Evolutionary conservation across 2,797 vertebrate species (phyloP).

Genomic region (Schizopygopsis malacanthus): DNA sequence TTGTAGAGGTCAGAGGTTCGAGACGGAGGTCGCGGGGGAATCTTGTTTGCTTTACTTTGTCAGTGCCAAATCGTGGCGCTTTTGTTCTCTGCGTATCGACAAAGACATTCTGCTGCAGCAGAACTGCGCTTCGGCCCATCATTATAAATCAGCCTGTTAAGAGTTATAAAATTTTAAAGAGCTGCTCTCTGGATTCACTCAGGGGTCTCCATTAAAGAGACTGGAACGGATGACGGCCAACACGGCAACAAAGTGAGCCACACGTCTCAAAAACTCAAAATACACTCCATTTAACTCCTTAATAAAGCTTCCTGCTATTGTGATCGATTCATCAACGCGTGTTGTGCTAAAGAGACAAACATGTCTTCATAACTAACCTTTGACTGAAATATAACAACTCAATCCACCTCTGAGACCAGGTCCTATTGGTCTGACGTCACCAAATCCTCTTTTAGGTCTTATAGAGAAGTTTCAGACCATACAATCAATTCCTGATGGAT

Average conservation of each 20-base stretch:
- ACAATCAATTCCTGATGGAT: neutral
- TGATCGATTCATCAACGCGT: neutral
- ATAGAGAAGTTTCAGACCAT: neutral
- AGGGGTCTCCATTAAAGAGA: conserved; percentile 77
- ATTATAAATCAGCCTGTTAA: conserved; percentile 79
- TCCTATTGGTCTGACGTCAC: neutral
- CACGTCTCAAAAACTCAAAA: conserved; percentile 11
- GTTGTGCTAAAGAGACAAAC: neutral
- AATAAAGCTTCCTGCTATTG: neutral
- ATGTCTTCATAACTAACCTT: neutral
- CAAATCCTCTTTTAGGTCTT: neutral
- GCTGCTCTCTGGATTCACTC: conserved; percentile 71
- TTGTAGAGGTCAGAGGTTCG: conserved; percentile 70
- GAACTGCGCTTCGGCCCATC: conserved; percentile 71
- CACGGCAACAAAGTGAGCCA: conserved; percentile 61
- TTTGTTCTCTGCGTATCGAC: conserved; percentile 52
- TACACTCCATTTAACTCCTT: neutral
- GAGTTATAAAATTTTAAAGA: conserved; percentile 78
- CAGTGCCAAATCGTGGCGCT: conserved; percentile 28
- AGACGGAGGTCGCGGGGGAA: conserved; percentile 64
- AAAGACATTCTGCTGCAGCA: conserved; percentile 55
- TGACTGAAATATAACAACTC: neutral
- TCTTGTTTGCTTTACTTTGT: conserved; percentile 62
- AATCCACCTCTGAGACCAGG: neutral
- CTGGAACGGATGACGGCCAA: conserved; percentile 69